A percentile compares a stretch with the other conserved stretches of the same genome.
Conservation (phyloP, 2,113 vertebrate genomes). For the Neogale vison region DNA sequence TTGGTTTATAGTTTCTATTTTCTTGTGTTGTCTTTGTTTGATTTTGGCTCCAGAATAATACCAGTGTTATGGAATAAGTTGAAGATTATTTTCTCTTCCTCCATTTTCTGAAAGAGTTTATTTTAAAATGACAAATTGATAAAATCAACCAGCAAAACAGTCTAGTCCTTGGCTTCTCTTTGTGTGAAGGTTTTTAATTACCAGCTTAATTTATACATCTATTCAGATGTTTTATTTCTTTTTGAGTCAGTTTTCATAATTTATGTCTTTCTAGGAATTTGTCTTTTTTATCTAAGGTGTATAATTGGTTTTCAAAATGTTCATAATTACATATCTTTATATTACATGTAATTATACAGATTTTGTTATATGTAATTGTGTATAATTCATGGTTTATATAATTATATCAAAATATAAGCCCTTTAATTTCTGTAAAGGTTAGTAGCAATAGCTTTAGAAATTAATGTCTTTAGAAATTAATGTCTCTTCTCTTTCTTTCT, state of each 20-base stretch:
- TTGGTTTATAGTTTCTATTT: background rate
- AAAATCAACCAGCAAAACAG: background rate
- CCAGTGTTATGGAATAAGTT: background rate
- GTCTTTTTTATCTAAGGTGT: background rate
- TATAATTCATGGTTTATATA: background rate
- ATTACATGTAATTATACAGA: background rate
- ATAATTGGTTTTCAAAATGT: background rate
- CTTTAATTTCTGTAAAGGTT: background rate
- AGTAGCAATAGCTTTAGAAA: background rate
- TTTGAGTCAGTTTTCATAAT: background rate
- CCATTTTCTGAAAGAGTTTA: background rate
- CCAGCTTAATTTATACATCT: background rate
- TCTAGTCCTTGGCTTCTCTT: background rate
- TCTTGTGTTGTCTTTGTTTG: background rate
- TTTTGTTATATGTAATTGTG: background rate
- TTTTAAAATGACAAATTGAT: background rate
- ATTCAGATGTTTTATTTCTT: slow-evolving; percentile 16
- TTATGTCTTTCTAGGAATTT: background rate
- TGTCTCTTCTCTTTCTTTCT: background rate
- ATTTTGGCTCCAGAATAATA: background rate
- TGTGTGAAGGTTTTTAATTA: background rate
- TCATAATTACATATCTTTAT: background rate
- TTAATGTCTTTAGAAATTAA: background rate
- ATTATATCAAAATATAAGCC: background rate
- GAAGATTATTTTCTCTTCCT: background rate